A percentile compares a stretch with the other conserved stretches of the same genome.
Conservation (phyloP, 2,888 invertebrate genomes). For the Dorcus parallelipipedus region DNA sequence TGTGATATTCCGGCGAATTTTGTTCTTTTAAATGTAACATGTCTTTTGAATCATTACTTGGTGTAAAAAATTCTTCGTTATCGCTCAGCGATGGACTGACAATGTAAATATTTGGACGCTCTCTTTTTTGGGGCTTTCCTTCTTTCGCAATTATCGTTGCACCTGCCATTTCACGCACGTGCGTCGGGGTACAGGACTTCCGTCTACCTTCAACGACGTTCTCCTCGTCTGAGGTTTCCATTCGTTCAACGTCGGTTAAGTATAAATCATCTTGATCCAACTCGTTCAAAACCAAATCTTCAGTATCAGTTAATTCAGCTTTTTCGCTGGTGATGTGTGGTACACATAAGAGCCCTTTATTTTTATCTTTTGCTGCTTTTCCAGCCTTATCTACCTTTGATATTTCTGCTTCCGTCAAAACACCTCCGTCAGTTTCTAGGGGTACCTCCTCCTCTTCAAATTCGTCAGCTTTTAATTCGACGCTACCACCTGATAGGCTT, state of each 20-base stretch:
- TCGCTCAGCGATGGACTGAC: background rate
- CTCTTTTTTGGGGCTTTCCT: slow-evolving; percentile 22
- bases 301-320: slow-evolving; percentile 46
- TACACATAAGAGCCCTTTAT: background rate
- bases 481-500: slow-evolving; percentile 45
- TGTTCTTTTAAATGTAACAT: slow-evolving; percentile 53
- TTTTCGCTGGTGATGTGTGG: background rate
- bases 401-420: background rate
- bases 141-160: slow-evolving; percentile 38
- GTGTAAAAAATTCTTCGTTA: slow-evolving; percentile 49
- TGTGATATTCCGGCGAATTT: slow-evolving; percentile 47
- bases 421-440: background rate
- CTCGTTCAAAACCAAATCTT: slow-evolving; percentile 40
- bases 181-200: slow-evolving; percentile 33
- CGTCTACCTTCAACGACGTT: slow-evolving; percentile 20
- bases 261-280: slow-evolving; percentile 17
- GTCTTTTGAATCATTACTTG: slow-evolving; percentile 49
- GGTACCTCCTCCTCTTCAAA: background rate
- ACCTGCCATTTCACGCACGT: slow-evolving; percentile 35
- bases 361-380: background rate
- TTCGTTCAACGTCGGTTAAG: slow-evolving; percentile 48
- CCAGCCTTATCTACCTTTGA: background rate
- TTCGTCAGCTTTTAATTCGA: background rate
- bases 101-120: slow-evolving; percentile 18
- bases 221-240: slow-evolving; percentile 45